A percentile compares a stretch with the other conserved stretches of the same genome.
Conservation (phyloP, 2,888 invertebrate genomes). For the Pediacus dermestoides region DNA sequence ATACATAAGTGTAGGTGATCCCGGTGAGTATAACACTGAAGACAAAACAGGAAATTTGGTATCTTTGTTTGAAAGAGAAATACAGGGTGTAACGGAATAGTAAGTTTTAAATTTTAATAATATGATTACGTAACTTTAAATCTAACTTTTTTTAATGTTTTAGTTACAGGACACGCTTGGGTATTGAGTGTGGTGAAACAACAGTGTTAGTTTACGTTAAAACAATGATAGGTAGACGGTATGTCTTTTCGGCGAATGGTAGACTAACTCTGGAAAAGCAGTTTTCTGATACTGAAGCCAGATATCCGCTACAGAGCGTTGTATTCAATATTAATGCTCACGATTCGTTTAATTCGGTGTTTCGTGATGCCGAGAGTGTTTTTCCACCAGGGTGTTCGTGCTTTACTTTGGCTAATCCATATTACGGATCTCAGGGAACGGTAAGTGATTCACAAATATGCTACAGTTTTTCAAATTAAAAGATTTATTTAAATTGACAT, state of each 20-base stretch:
- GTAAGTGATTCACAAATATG: slow-evolving; percentile 2
- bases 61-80: slow-evolving; percentile 53
- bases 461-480: slow-evolving; percentile 3
- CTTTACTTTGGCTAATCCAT: slow-evolving; percentile 71
- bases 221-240: slow-evolving; percentile 67
- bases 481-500: not conserved
- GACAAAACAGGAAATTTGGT: slow-evolving; percentile 28
- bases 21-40: slow-evolving; percentile 49
- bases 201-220: slow-evolving; percentile 67
- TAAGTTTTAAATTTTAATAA: slow-evolving; percentile 43
- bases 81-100: slow-evolving; percentile 57
- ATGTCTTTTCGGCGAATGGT: slow-evolving; percentile 59
- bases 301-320: slow-evolving; percentile 69
- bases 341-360: slow-evolving; percentile 43
- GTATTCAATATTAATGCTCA: slow-evolving; percentile 55
- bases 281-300: slow-evolving; percentile 62
- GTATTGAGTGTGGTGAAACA: slow-evolving; percentile 71
- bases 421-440: slow-evolving; percentile 73
- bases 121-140: not conserved
- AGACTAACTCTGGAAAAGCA: slow-evolving; percentile 65
- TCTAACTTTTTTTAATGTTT: slow-evolving; percentile 34
- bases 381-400: slow-evolving; percentile 66
- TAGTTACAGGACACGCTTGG: slow-evolving; percentile 69
- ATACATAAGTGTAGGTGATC: slow-evolving; percentile 49
- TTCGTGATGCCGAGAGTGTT: slow-evolving; percentile 56